Conservation (phyloP, 2,113 vertebrate genomes). For the Perca schrenkii region DNA sequence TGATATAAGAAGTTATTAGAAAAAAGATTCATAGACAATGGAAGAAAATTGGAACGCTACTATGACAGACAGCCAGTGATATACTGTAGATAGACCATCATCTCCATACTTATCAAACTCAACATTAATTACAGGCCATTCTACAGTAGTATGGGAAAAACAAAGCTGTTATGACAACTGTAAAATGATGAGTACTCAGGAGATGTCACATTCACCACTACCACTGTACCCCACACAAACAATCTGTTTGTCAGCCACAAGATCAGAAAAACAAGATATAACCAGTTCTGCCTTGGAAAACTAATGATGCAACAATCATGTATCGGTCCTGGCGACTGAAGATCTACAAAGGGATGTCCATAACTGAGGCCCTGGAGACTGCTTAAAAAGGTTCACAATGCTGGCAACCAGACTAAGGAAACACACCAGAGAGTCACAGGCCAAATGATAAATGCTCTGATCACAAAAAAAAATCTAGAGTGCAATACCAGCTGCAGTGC, state of each 20-base stretch:
- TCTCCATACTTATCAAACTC: background rate
- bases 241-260: background rate
- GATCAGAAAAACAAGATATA: background rate
- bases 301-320: background rate
- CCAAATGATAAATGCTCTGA: constrained; percentile 5
- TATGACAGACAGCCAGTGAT: background rate
- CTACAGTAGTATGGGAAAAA: background rate
- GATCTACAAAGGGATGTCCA: background rate
- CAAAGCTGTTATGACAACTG: background rate
- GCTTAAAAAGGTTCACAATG: constrained; percentile 29
- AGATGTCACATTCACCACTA: background rate
- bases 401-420: constrained; percentile 14
- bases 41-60: background rate
- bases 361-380: background rate
- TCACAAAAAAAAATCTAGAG: background rate
- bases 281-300: background rate
- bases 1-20: background rate
- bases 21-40: background rate
- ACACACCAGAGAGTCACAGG: background rate
- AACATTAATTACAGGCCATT: background rate
- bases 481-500: constrained; percentile 18
- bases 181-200: background rate
- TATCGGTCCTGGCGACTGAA: background rate
- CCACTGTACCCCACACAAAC: background rate
- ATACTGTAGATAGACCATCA: background rate